A percentile compares a stretch with the other conserved stretches of the same genome.
These are phyloP conservation scores for Tragelaphus strepsiceros DNA, from an alignment of 2,113 vertebrate genomes.

Conservation along the genomic window DNA sequence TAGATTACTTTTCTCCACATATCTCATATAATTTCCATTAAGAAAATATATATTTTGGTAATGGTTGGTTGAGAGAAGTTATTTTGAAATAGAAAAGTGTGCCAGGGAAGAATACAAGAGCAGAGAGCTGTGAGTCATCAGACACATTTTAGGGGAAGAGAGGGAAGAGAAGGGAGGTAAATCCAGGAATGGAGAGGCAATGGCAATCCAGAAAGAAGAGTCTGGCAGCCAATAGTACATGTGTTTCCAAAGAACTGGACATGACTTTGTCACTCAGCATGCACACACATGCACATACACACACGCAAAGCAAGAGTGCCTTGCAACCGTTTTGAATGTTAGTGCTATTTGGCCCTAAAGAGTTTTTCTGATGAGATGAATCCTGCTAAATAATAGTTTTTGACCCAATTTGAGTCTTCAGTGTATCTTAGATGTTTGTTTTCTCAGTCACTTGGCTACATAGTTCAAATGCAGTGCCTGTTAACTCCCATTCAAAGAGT, in stretches of 20 bases:
- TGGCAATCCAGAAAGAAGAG: background rate
- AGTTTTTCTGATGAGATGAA: background rate
- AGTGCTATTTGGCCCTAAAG: background rate
- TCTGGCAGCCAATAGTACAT: background rate
- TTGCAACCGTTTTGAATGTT: background rate
- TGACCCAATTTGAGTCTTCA: background rate
- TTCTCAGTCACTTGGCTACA: background rate
- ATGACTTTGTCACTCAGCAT: background rate
- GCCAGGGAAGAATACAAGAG: background rate
- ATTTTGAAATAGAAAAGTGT: background rate
- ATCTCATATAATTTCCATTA: conserved; percentile 21
- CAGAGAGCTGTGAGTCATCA: background rate
- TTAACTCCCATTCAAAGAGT: background rate
- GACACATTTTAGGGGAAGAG: rapidly evolving
- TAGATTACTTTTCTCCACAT: background rate
- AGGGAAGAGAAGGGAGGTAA: background rate
- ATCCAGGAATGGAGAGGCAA: background rate
- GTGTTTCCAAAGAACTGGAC: background rate
- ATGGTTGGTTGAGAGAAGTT: background rate
- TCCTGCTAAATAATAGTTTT: background rate
- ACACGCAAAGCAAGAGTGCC: background rate
- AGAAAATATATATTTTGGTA: background rate
- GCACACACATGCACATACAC: rapidly evolving
- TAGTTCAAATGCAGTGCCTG: background rate
- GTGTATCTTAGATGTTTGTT: background rate